Evolutionary conservation across 1,140 invertebrate genomes (phyloP).

Genomic region (Harpegnathos saltator): DNA sequence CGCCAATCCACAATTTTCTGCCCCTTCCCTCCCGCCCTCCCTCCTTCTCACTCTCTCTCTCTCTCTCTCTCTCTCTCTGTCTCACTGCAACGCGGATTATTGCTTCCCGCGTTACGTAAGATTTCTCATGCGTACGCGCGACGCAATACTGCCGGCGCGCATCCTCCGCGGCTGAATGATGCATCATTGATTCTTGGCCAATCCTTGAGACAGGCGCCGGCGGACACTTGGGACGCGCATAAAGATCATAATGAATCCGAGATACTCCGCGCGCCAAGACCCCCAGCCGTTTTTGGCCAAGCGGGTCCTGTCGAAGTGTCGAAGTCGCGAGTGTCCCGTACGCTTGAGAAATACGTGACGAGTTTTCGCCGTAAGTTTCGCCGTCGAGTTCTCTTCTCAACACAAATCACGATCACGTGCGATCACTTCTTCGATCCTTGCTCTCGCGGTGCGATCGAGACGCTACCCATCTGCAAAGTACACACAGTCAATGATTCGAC

Average conservation of each 20-base stretch:
- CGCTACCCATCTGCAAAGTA: too few species aligned
- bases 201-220: slow-evolving; percentile 2
- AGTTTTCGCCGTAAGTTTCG: slow-evolving; percentile 10
- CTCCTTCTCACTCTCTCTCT: too few species aligned
- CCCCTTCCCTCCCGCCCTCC: too few species aligned
- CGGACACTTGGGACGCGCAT: not conserved
- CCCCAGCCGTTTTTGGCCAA: slow-evolving; percentile 8
- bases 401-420: not conserved
- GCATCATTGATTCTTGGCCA: slow-evolving; percentile 48
- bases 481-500: not conserved
- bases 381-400: not conserved
- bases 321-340: too few species aligned
- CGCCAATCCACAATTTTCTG: slow-evolving; percentile 16
- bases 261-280: too few species aligned
- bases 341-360: not conserved
- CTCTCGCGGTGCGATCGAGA: too few species aligned
- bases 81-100: slow-evolving; percentile 10
- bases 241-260: not conserved
- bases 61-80: too few species aligned
- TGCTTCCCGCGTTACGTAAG: slow-evolving; percentile 42
- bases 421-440: not conserved
- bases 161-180: slow-evolving; percentile 24
- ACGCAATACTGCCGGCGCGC: slow-evolving; percentile 20
- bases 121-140: slow-evolving; percentile 5
- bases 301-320: too few species aligned